Evolutionary conservation across 2,113 vertebrate genomes (phyloP).

Genomic region (Myrmecobius fasciatus): DNA sequence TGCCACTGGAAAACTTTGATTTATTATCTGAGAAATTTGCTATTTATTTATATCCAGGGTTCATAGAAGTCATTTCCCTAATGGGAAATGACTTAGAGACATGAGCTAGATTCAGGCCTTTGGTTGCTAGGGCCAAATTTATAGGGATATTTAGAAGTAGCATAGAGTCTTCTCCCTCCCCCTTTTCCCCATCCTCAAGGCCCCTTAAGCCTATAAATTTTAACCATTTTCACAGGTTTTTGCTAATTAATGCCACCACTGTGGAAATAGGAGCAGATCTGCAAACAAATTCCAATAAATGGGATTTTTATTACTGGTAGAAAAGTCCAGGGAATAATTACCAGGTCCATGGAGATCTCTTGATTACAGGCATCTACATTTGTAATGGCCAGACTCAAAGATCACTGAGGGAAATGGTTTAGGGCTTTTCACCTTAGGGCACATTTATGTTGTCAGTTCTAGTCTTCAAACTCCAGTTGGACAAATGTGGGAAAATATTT

Average conservation of each 20-base stretch:
- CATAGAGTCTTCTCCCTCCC: slow-evolving; percentile 41
- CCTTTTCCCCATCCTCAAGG: neutral
- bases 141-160: slow-evolving; percentile 79
- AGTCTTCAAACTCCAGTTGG: slow-evolving; percentile 80
- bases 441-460: slow-evolving; percentile 85
- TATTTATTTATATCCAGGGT: slow-evolving; percentile 78
- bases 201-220: slow-evolving; percentile 77
- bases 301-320: slow-evolving; percentile 84
- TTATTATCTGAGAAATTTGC: slow-evolving; percentile 82
- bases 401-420: slow-evolving; percentile 80
- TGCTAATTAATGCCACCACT: slow-evolving; percentile 86
- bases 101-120: slow-evolving; percentile 60
- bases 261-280: slow-evolving; percentile 83
- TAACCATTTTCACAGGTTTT: slow-evolving; percentile 84
- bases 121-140: slow-evolving; percentile 73
- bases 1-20: slow-evolving; percentile 76
- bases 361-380: slow-evolving; percentile 83
- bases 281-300: slow-evolving; percentile 84
- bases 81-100: slow-evolving; percentile 76
- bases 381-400: slow-evolving; percentile 80
- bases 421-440: slow-evolving; percentile 84
- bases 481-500: slow-evolving; percentile 90
- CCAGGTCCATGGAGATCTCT: slow-evolving; percentile 79
- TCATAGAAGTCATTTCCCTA: slow-evolving; percentile 76
- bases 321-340: slow-evolving; percentile 87